Conservation (phyloP, 2,888 invertebrate species). For the Pecten maximus region DNA sequence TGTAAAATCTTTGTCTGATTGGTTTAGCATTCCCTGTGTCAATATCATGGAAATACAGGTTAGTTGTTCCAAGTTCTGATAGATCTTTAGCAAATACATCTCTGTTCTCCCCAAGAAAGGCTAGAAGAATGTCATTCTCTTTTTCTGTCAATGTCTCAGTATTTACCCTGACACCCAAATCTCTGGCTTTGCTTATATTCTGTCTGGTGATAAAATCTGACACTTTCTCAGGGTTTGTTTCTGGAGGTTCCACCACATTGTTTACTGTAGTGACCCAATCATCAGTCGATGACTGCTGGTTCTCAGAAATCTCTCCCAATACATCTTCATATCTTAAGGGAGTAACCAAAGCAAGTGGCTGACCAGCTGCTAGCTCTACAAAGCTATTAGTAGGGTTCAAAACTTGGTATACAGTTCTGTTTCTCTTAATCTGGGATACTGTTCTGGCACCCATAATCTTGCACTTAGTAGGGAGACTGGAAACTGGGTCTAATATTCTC, state of each 20-base stretch:
- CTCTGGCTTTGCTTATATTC: no score
- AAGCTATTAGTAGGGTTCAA: conserved; percentile 41
- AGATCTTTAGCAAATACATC: no score
- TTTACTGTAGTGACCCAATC: neutral
- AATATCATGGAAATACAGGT: conserved; percentile 56
- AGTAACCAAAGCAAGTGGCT: conserved; percentile 38
- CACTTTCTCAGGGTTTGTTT: conserved; percentile 42
- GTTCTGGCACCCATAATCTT: conserved; percentile 40
- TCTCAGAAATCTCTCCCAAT: neutral
- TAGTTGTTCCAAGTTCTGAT: conserved; percentile 58
- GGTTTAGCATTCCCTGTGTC: conserved; percentile 57
- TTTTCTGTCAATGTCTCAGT: neutral
- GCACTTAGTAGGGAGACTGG: neutral
- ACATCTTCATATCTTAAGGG: conserved; percentile 17
- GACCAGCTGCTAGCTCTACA: conserved; percentile 26
- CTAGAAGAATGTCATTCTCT: conserved; percentile 39
- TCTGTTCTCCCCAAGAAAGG: conserved; percentile 49
- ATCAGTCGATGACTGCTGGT: no score
- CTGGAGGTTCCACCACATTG: no score
- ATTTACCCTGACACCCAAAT: no score
- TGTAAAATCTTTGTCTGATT: conserved; percentile 48
- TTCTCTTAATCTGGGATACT: conserved; percentile 30
- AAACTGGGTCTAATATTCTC: neutral
- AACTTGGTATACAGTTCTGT: conserved; percentile 39
- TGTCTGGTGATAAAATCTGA: neutral